phyloP scores from a whole-genome alignment of 2,113 vertebrate species.

The Phocoena sinus region DNA sequence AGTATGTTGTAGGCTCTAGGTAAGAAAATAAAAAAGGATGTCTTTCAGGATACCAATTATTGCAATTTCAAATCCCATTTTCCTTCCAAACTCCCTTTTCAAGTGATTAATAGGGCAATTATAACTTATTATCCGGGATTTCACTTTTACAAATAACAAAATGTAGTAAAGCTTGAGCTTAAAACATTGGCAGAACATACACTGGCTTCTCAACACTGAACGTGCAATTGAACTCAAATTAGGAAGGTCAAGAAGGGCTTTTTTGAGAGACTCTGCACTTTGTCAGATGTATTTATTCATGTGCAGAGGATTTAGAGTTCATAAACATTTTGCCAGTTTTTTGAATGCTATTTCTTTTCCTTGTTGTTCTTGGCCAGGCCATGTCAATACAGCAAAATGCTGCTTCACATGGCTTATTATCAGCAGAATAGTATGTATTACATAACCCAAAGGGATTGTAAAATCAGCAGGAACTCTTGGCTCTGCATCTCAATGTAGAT shows the following conservation, averaged over 20 bases:
- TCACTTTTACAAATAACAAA: slow-evolving; percentile 76
- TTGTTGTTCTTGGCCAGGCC: slow-evolving; percentile 83
- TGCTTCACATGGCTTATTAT: slow-evolving; percentile 72
- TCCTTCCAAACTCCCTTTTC: slow-evolving; percentile 67
- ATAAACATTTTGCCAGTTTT: slow-evolving; percentile 84
- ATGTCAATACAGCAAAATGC: slow-evolving; percentile 74
- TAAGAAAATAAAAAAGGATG: slow-evolving; percentile 45
- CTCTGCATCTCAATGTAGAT: slow-evolving; percentile 1
- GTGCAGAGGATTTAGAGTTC: slow-evolving; percentile 87
- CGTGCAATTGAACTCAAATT: slow-evolving; percentile 85
- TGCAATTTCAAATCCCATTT: slow-evolving; percentile 76
- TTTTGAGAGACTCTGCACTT: slow-evolving; percentile 82
- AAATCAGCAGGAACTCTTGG: slow-evolving; percentile 49
- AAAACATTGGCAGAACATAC: slow-evolving; percentile 68
- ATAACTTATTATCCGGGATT: slow-evolving; percentile 80
- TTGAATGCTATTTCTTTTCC: slow-evolving; percentile 77
- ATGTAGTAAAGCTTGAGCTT: slow-evolving; percentile 54
- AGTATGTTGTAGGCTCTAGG: slow-evolving; percentile 9
- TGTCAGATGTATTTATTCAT: slow-evolving; percentile 89
- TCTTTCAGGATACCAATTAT: slow-evolving; percentile 67
- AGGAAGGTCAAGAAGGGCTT: slow-evolving; percentile 81
- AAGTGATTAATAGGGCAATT: slow-evolving; percentile 85
- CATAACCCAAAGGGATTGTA: slow-evolving; percentile 48
- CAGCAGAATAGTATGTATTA: slow-evolving; percentile 70
- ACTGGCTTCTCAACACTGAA: slow-evolving; percentile 72